Percentiles rank a stretch among this genome's conserved stretches.
Evolutionary conservation across 2,113 vertebrate genomes (phyloP).

Genomic region (Grallaria varia): DNA sequence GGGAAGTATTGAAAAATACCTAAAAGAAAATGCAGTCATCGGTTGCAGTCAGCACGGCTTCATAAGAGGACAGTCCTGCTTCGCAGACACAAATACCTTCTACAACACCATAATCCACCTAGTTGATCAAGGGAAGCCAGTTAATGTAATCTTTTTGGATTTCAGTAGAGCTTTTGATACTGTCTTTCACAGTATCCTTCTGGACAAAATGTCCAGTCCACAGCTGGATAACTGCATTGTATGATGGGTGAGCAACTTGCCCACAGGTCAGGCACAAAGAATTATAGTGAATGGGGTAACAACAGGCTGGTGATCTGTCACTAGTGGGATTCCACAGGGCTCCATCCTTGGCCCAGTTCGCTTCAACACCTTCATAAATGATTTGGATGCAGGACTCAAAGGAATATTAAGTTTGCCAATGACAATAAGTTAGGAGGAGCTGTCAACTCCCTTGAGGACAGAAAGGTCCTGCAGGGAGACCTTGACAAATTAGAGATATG

Average conservation of each 20-base stretch:
- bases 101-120: neutral
- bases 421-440: neutral
- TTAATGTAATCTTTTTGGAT: neutral
- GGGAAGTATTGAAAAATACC: neutral
- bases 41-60: neutral
- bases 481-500: neutral
- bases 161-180: neutral
- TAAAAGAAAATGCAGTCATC: neutral
- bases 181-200: neutral
- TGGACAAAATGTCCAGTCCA: neutral
- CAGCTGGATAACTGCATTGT: neutral
- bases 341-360: neutral
- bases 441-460: neutral
- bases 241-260: too few species aligned
- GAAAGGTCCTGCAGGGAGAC: neutral
- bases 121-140: neutral
- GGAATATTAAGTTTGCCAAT: neutral
- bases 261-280: neutral
- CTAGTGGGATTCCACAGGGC: neutral
- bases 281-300: neutral
- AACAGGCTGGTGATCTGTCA: neutral
- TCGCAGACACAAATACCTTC: neutral
- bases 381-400: neutral
- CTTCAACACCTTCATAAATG: neutral
- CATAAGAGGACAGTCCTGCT: neutral